Percentiles rank a stretch among this genome's conserved stretches.
Evolutionary conservation across 2,113 vertebrate genomes (phyloP).

Genomic region (Pelecanoides urinatrix): DNA sequence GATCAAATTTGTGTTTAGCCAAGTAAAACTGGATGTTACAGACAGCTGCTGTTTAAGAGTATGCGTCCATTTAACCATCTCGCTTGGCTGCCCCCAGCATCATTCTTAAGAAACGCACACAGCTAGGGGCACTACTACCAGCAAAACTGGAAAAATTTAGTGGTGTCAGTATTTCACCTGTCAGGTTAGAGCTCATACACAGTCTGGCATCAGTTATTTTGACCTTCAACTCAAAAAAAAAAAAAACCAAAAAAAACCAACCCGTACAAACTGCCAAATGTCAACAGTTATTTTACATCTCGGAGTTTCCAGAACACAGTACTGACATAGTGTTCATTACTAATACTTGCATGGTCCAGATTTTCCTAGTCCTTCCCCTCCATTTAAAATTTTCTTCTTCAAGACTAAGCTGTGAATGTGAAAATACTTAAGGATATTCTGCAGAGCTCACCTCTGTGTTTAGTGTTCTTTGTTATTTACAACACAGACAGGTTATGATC

Average conservation of each 20-base stretch:
- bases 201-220: background rate
- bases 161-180: background rate
- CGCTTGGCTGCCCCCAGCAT: background rate
- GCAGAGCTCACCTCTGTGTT: background rate
- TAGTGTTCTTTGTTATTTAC: background rate
- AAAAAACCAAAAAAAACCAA: background rate
- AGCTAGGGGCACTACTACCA: background rate
- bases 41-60: background rate
- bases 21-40: background rate
- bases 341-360: background rate
- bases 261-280: background rate
- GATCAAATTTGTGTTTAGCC: background rate
- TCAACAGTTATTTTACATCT: background rate
- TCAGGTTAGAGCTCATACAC: background rate
- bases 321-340: background rate
- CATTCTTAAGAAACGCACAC: rapidly evolving
- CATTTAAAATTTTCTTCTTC: background rate
- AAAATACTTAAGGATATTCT: background rate
- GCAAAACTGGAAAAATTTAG: background rate
- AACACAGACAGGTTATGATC: background rate
- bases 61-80: background rate
- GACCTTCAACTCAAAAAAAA: background rate
- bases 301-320: background rate
- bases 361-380: background rate
- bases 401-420: background rate